Conservation (phyloP, 92 coral and sea anemone species). For the Epizoanthus rinbou region DNA sequence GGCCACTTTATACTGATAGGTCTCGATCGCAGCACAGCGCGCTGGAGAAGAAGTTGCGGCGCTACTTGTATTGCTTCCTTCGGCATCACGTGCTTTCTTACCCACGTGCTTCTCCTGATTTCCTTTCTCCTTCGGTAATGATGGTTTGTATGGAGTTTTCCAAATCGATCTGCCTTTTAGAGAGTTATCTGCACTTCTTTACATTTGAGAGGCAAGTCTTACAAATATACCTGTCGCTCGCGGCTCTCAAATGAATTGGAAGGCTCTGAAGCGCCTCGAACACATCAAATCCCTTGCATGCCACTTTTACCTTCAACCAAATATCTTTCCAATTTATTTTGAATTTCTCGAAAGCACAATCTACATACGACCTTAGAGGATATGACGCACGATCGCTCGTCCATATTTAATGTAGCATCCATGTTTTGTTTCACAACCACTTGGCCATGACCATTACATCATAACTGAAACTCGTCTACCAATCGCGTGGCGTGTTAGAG, state of each 20-base stretch:
- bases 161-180: constrained; percentile 27
- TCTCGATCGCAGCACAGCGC: constrained; percentile 35
- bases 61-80: constrained; percentile 30
- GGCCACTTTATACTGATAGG: neutral
- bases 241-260: constrained; percentile 34
- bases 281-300: constrained; percentile 19
- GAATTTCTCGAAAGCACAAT: constrained; percentile 21
- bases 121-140: constrained; percentile 40
- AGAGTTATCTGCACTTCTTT: constrained; percentile 38
- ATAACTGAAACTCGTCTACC: constrained; percentile 10
- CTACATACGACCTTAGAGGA: constrained; percentile 14
- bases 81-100: neutral
- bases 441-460: constrained; percentile 22
- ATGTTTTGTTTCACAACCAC: neutral
- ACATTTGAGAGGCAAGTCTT: constrained; percentile 41
- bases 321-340: constrained; percentile 8
- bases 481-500: too few relatives aligned
- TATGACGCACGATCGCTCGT: constrained; percentile 24
- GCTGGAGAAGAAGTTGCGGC: constrained; percentile 29
- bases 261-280: constrained; percentile 20
- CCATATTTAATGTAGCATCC: neutral
- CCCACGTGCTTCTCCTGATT: constrained; percentile 14
- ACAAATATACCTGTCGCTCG: constrained; percentile 35
- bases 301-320: constrained; percentile 12
- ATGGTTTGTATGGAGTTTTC: constrained; percentile 40